Evolutionary conservation across 2,797 vertebrate genomes (phyloP).

Genomic region (Coregonus sp.): DNA sequence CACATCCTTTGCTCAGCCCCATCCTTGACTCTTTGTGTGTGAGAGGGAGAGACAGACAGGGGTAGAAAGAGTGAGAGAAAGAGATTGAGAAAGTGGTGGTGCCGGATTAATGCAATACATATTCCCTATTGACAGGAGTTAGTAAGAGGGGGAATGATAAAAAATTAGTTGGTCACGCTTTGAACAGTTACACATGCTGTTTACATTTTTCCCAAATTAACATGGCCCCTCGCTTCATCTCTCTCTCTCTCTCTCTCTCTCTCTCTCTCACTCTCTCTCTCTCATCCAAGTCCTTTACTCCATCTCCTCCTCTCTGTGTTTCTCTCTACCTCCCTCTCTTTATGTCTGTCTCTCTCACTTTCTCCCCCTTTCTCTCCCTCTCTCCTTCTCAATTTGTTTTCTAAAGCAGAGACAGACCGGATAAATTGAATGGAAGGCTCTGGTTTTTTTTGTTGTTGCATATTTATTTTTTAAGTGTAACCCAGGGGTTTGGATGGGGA

Average conservation of each 20-base stretch:
- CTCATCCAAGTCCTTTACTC: constrained; percentile 47
- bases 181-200: constrained; percentile 88
- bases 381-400: constrained; percentile 25
- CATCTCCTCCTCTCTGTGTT: constrained; percentile 45
- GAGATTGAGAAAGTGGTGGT: constrained; percentile 51
- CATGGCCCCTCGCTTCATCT: constrained; percentile 81
- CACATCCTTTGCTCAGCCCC: constrained; percentile 60
- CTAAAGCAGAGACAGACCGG: constrained; percentile 29
- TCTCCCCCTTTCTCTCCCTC: constrained; percentile 22
- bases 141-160: constrained; percentile 74
- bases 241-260: constrained; percentile 56
- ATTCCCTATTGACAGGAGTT: constrained; percentile 74
- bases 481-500: constrained; percentile 14
- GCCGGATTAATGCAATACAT: constrained; percentile 75
- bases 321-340: constrained; percentile 15
- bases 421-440: constrained; percentile 31
- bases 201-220: constrained; percentile 89
- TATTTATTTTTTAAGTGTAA: constrained; percentile 51
- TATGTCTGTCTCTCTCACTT: constrained; percentile 26
- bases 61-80: constrained; percentile 16
- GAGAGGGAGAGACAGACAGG: constrained; percentile 11
- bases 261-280: constrained; percentile 40
- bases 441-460: constrained; percentile 35
- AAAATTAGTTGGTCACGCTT: constrained; percentile 87
- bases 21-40: constrained; percentile 58